A percentile compares a stretch with the other conserved stretches of the same genome.
These are phyloP conservation scores for Lanistes nyassanus DNA, from an alignment of 1,140 invertebrate species.

Conservation along the genomic window DNA sequence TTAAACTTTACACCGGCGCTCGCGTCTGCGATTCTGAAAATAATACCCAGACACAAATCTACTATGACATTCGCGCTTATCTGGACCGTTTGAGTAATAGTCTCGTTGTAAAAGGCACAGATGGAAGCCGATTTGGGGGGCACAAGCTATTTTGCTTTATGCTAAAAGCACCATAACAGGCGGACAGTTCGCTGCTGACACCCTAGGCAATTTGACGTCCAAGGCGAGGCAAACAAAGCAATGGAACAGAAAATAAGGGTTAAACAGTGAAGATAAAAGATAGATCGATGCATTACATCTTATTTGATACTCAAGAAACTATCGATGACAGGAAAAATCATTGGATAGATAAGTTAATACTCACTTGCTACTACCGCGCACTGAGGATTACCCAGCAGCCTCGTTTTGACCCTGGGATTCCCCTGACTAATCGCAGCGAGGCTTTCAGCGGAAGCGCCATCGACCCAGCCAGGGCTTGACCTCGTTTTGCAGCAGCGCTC, in stretches of 20 bases:
- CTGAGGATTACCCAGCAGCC: constrained; percentile 21
- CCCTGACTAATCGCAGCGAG: constrained; percentile 18
- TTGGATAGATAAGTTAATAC: constrained; percentile 24
- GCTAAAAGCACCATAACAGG: too few species aligned
- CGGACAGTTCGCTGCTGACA: constrained; percentile 16
- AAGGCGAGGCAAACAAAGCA: background rate
- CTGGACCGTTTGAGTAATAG: background rate
- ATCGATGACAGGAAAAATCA: constrained; percentile 19
- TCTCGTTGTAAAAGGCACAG: background rate
- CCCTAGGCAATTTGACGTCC: background rate
- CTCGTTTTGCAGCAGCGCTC: too few species aligned
- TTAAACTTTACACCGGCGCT: constrained; percentile 20
- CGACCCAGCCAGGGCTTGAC: too few species aligned
- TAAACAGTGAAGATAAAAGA: background rate
- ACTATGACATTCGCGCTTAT: constrained; percentile 3
- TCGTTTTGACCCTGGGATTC: constrained; percentile 24
- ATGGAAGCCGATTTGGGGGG: background rate
- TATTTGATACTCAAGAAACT: background rate
- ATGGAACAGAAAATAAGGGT: background rate
- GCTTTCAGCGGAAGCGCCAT: constrained; percentile 14
- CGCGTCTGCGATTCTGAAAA: constrained; percentile 9
- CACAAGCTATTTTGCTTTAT: too few species aligned
- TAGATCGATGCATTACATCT: background rate
- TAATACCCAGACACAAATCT: constrained; percentile 10
- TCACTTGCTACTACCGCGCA: constrained; percentile 22